Base-by-base conservation (phyloP, 2,113 vertebrate genomes). In the Xiphophorus hellerii region DNA sequence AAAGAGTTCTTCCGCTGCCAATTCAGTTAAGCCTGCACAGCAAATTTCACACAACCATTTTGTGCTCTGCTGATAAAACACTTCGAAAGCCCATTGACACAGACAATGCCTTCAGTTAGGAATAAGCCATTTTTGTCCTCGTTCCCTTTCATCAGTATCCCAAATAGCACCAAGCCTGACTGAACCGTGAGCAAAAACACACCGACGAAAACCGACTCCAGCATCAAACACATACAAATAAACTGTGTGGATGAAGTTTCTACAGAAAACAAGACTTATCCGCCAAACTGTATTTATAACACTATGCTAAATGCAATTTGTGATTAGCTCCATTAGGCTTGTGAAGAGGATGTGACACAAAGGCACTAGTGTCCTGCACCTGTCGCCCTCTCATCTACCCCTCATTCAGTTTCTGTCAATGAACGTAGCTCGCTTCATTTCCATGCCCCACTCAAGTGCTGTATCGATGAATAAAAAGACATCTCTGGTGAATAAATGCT, bases 11-110 rank as follows among this genome's bases (percentile, higher is more conserved):
- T 82, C 81, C 39, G 62, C 71, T 81, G 77, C 79, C 90, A 84
- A 85, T 87, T 85, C 71, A 81, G 78, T 74, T 87, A 90, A 91
- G 88, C 83, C 90, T 78, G 85, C 88, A 30, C 91, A 85, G 88
- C 84, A 91, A 88, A 92, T 93, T 92, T 91, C 89, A 86, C 88
- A 89, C 88, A 83, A 79, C 73, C 78, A 76, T 86, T 92, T 93
- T 93, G 90, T 39, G 76, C 85, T 80, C 66, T 77, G 90, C 90
- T 87, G 91, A 93, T 92, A 89, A 92, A 92, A 90, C 90, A 87
- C 81, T 91, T 80, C 86, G 44, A 83, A 90, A 92, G 77, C 87
- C 84, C 86, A 85, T 84, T 84, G 87, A 88, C 84, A 83, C 88
- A 90, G 84, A 93, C 91, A 90, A 88, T 87, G 91, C 69, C 77